Evolutionary conservation across 2,888 invertebrate species (phyloP).

Genomic region (Lochmaea capreae): DNA sequence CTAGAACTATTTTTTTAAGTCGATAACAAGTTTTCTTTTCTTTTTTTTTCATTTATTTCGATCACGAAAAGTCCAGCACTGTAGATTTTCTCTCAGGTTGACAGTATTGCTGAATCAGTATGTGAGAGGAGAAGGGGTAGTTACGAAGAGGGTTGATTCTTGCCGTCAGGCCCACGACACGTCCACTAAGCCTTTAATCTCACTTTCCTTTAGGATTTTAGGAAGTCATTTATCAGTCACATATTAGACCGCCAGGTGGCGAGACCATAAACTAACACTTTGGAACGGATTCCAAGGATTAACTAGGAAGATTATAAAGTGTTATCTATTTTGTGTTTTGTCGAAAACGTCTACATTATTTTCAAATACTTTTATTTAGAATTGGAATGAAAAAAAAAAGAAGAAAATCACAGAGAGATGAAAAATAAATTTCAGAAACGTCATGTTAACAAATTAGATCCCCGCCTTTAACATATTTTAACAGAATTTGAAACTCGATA

Average conservation of each 20-base stretch:
- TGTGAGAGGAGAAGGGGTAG: not conserved
- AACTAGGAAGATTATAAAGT: conserved; percentile 50
- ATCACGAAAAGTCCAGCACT: not conserved
- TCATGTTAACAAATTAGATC: conserved; percentile 29
- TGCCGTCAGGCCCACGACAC: conserved; percentile 61
- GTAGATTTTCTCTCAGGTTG: conserved; percentile 1
- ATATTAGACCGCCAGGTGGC: conserved; percentile 64
- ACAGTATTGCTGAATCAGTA: conserved; percentile 1
- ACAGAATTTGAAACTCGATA: conserved; percentile 39
- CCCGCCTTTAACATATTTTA: conserved; percentile 29
- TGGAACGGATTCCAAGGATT: conserved; percentile 56
- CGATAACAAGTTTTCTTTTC: not conserved
- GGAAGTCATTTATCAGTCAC: conserved; percentile 66
- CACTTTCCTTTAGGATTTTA: conserved; percentile 65
- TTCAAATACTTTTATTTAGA: not conserved
- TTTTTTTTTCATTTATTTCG: not conserved
- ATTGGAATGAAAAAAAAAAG: not conserved
- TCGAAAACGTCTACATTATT: conserved; percentile 12
- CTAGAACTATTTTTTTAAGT: too few species aligned
- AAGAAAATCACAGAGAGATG: too few species aligned
- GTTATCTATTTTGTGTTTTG: conserved; percentile 22
- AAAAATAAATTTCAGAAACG: conserved; percentile 18
- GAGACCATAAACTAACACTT: conserved; percentile 60
- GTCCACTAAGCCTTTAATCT: conserved; percentile 65
- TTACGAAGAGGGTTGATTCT: conserved; percentile 55